Base-by-base conservation (phyloP, 2,888 invertebrate species). In the Drosophila percnosoma region DNA sequence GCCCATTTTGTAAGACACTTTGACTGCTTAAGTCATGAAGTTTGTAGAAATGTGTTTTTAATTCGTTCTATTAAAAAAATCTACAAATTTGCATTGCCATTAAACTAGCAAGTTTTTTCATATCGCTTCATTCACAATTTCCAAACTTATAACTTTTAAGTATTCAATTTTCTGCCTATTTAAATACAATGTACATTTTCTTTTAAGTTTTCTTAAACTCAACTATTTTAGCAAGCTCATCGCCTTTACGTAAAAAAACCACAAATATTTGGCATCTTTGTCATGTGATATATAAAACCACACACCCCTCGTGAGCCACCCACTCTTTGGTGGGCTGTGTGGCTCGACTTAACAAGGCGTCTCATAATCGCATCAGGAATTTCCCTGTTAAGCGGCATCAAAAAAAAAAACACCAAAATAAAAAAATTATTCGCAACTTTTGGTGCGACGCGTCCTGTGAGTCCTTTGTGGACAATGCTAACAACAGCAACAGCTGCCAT, bases 351-450 rank as follows among this genome's bases (percentile, higher is more conserved):
- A 86, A 86, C 83, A 82, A 86, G 88, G 80, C 74, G 80, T 69
- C 74, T 87, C 85, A 86, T 88, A 86, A 88, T 86, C 89, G 84
- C 89, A 86, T 88, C 85, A 86, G 83, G 82, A 85, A 85, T 85
- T 87, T 84, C 55, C 68, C 82, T 78, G 86, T 88, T 88, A 85
- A 85, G 68, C 81, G 81, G 64, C 68, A 68, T 59, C 34, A 64
- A 63, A 59, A 58, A 59, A 60, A 60, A 57, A 52, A 53, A 45
- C 15, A 64, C 10, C 1, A 59, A 57, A 27, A 45, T 54, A 34
- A 55, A 59, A 69, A 69, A 65, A 71, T 77, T 64, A 69, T 59
- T 78, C 69, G 83, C 80, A 85, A 82, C 87, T 88, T 87, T 88
- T 85, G 78, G 80, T 83, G 82, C 86, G 86, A 51, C 29, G 40